Evolutionary conservation across 2,888 invertebrate genomes (phyloP), one percentile per base, ranked within the genome.

Genomic region (Clostera curtula): DNA sequence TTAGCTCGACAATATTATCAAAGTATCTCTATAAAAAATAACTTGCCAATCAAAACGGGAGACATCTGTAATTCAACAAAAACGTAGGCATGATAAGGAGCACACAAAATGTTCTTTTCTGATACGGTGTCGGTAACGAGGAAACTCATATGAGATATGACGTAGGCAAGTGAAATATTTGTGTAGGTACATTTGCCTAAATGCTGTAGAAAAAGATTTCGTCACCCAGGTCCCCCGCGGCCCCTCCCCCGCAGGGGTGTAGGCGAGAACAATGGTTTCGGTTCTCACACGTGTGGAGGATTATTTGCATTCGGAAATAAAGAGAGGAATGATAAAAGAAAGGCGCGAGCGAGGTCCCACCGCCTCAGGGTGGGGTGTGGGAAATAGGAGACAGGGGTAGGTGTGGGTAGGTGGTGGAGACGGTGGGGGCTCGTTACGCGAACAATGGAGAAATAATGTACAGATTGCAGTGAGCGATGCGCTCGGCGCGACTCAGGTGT

Each of bases 241-340:
- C 63, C 56, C 13, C 67, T 61, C 49, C 63, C 56, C 13, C 67
- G 61, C 49, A 53, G 60, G 58, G 64, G 60, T 75, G 74, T 68
- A 68, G 74, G 79, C 72, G 77, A 77, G 82, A 83, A 83, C 84
- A 83, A 83, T 83, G 84, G 83, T 83, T 84, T 84, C 82, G 82
- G 83, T 84, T 85, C 85, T 84, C 84, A 85, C 84, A 84, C 85
- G 84, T 84, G 83, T 82, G 84, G 84, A 83, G 83, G 84, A 84
- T 84, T 85, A 85, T 85, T 85, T 85, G 85, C 85, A 85, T 85
- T 85, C 85, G 85, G 85, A 83, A 82, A 83, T 82, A 82, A 83
- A 82, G 77, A 84, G 79, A 85, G 83, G 79, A 77, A 76, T 80
- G 79, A 80, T 80, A 80, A 76, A 84, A 83, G 83, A 83, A 84